phyloP scores from a whole-genome alignment of 2,888 invertebrate genomes.

The Harpalus rufipes region DNA sequence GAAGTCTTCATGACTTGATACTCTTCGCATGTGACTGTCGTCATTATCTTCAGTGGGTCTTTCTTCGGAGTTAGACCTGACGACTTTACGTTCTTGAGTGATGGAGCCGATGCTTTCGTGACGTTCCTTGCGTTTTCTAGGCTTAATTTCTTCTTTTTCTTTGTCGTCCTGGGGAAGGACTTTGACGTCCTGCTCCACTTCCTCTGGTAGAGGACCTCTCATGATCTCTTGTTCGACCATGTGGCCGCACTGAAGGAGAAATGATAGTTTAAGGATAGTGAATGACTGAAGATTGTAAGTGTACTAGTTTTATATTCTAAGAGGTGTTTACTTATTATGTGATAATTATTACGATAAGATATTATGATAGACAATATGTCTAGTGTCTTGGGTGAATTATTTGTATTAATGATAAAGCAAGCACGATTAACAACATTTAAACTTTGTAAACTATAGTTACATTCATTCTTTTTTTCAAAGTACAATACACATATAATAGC shows the following conservation, averaged over 20 bases:
- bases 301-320: too few species aligned
- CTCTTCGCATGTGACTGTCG: slow-evolving; percentile 78
- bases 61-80: slow-evolving; percentile 82
- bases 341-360: too few species aligned
- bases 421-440: too few species aligned
- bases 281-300: too few species aligned
- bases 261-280: neutral
- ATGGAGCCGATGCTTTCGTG: slow-evolving; percentile 81
- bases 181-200: slow-evolving; percentile 52
- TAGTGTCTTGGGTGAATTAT: too few species aligned
- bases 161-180: slow-evolving; percentile 56
- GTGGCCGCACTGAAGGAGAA: slow-evolving; percentile 71
- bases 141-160: slow-evolving; percentile 72
- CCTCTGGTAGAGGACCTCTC: slow-evolving; percentile 71
- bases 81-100: slow-evolving; percentile 81
- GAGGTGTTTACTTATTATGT: too few species aligned
- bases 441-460: too few species aligned
- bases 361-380: too few species aligned
- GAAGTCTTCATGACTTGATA: slow-evolving; percentile 83
- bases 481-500: too few species aligned
- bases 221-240: slow-evolving; percentile 73
- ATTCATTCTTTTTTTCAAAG: too few species aligned
- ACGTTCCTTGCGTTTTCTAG: slow-evolving; percentile 82
- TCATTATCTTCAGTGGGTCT: slow-evolving; percentile 76
- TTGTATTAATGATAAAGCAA: too few species aligned